Evolutionary conservation across 2,797 vertebrate genomes (phyloP).

Genomic region (Pangasius djambal): DNA sequence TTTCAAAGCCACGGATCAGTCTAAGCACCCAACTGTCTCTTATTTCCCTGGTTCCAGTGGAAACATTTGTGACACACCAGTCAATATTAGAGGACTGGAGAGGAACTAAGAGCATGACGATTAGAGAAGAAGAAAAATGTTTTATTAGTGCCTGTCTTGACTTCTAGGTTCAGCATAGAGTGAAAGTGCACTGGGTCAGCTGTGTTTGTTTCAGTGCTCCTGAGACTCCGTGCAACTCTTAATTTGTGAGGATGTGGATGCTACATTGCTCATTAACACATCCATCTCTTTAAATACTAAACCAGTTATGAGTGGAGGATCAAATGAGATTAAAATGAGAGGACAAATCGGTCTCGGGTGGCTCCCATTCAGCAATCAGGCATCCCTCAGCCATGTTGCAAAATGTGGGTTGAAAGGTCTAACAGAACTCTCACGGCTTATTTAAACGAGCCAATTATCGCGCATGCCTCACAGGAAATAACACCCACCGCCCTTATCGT

Average conservation of each 20-base stretch:
- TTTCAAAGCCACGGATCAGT: neutral
- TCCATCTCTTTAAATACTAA: neutral
- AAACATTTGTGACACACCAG: neutral
- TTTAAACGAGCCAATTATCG: slow-evolving; percentile 77
- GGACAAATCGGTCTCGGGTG: slow-evolving; percentile 31
- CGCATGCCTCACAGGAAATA: slow-evolving; percentile 61
- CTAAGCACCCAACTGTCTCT: neutral
- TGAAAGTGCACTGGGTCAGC: neutral
- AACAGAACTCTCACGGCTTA: slow-evolving; percentile 65
- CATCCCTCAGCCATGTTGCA: slow-evolving; percentile 58
- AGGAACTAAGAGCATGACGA: neutral
- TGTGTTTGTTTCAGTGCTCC: neutral
- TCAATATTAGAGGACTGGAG: slow-evolving; percentile 8
- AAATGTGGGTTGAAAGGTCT: slow-evolving; percentile 66
- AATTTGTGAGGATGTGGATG: neutral
- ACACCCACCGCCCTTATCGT: slow-evolving; percentile 61
- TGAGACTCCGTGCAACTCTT: neutral
- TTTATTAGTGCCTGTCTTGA: neutral
- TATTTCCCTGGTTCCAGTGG: neutral
- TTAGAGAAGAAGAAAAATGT: neutral
- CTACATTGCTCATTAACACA: neutral
- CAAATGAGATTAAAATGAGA: slow-evolving; percentile 36
- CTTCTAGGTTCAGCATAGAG: neutral
- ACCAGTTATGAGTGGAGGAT: slow-evolving; percentile 14
- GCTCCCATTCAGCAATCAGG: slow-evolving; percentile 64